A percentile compares a stretch with the other conserved stretches of the same genome.
Conservation (phyloP, 1,140 invertebrate species). For the Scylla paramamosain region DNA sequence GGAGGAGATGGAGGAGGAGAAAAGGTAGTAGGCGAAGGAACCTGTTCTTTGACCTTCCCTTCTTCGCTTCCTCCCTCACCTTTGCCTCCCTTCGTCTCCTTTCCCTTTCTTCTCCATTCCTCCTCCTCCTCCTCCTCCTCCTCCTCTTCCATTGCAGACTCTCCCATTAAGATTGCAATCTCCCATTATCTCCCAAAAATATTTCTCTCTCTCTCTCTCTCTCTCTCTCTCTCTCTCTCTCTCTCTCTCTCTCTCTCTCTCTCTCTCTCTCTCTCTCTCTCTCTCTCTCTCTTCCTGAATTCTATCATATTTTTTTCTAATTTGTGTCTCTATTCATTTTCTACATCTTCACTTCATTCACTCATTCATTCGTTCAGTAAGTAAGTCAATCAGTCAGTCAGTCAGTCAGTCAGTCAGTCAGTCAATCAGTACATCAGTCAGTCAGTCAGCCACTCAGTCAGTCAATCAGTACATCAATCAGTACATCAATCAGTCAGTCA, state of each 20-base stretch:
- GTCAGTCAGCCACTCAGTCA: neutral
- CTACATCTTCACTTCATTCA: neutral
- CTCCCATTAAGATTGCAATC: constrained; percentile 1
- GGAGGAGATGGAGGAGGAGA: neutral
- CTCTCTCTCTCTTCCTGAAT: too few species aligned
- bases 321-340: too few species aligned
- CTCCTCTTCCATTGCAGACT: neutral
- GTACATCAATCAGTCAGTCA: neutral
- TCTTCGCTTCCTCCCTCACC: neutral
- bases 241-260: too few species aligned
- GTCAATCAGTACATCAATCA: neutral
- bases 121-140: neutral
- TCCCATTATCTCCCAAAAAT: neutral
- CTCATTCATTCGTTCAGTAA: too few species aligned
- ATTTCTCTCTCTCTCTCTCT: neutral
- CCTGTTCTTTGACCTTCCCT: constrained; percentile 20
- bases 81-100: neutral
- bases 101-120: constrained; percentile 2
- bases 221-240: too few species aligned
- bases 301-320: too few species aligned
- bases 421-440: too few species aligned
- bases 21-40: constrained; percentile 10
- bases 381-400: neutral
- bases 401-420: neutral
- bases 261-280: too few species aligned